These are phyloP conservation scores for Acinonyx jubatus DNA, from an alignment of 2,113 vertebrate genomes.

Conservation along the genomic window DNA sequence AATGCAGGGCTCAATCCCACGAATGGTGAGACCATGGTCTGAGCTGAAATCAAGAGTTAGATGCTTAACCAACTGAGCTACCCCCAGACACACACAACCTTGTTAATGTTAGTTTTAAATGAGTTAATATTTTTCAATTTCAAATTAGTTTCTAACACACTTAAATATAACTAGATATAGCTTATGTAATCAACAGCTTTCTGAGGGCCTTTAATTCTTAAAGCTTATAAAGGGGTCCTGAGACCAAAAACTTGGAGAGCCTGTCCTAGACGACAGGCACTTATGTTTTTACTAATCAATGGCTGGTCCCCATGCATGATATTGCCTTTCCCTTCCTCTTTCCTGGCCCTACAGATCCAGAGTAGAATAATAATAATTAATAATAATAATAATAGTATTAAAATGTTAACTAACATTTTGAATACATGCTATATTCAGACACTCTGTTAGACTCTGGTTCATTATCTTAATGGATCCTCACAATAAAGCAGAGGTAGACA, in stretches of 20 bases:
- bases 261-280: neutral
- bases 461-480: neutral
- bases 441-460: neutral
- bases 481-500: neutral
- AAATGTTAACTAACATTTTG: neutral
- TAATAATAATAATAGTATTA: neutral
- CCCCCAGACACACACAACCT: neutral
- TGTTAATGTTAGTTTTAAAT: neutral
- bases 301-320: neutral
- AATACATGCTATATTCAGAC: neutral
- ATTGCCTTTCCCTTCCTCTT: neutral
- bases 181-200: neutral
- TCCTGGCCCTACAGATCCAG: neutral
- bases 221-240: neutral
- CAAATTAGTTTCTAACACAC: neutral
- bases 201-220: neutral
- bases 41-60: too few species aligned
- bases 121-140: constrained; percentile 28
- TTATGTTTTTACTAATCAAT: neutral
- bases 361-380: neutral
- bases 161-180: neutral
- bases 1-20: too few species aligned
- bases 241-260: neutral
- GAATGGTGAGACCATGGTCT: too few species aligned
- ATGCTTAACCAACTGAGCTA: too few species aligned